phyloP scores from a whole-genome alignment of 2,797 vertebrate genomes.

The Atherinosoma microstoma region DNA sequence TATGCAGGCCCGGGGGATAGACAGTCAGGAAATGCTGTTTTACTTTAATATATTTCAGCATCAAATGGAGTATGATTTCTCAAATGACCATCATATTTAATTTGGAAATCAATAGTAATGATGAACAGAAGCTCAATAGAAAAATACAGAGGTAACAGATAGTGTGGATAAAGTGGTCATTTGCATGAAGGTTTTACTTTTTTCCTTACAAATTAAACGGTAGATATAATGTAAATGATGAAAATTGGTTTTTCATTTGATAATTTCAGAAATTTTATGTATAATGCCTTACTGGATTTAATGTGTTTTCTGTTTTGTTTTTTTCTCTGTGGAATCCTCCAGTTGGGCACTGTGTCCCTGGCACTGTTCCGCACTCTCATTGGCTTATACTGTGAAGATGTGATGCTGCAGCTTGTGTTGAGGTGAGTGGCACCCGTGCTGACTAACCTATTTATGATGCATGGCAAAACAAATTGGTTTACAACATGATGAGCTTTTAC shows the following conservation, averaged over 20 bases:
- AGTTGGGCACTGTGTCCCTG: slow-evolving; percentile 96
- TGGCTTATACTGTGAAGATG: slow-evolving; percentile 95
- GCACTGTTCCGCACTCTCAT: slow-evolving; percentile 96
- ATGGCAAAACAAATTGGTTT: slow-evolving; percentile 47
- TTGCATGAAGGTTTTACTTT: background rate
- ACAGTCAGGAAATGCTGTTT: background rate
- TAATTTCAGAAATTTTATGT: background rate
- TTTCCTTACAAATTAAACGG: background rate
- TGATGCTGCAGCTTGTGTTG: slow-evolving; percentile 95
- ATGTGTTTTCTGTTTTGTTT: background rate
- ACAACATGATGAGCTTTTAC: slow-evolving; percentile 37
- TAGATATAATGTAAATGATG: background rate
- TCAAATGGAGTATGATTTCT: background rate
- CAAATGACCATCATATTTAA: background rate
- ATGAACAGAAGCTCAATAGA: background rate
- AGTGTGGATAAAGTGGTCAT: background rate
- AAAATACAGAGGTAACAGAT: background rate
- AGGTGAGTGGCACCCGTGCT: slow-evolving; percentile 83
- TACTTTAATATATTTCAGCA: background rate
- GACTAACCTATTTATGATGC: slow-evolving; percentile 15
- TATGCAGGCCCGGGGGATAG: background rate
- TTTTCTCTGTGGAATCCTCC: slow-evolving; percentile 34
- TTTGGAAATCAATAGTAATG: background rate
- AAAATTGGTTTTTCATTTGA: background rate
- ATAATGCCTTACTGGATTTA: background rate